These are phyloP conservation scores for Parasteatoda tepidariorum DNA, from an alignment of 1,140 invertebrate genomes.

Conservation along the genomic window DNA sequence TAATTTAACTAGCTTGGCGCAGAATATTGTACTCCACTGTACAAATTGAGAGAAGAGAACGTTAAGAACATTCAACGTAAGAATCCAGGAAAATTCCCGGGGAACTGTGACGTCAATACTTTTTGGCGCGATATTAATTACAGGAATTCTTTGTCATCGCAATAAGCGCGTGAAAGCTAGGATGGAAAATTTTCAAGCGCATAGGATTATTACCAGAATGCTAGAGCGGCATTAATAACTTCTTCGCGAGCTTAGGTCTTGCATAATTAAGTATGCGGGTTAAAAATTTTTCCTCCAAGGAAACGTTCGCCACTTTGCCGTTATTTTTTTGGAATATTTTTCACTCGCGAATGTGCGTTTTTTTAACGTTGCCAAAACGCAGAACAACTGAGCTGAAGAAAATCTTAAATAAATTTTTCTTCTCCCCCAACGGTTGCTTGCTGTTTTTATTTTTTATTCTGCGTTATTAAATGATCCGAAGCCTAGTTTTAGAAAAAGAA, in stretches of 20 bases:
- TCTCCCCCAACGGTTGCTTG: no score
- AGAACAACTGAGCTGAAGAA: no score
- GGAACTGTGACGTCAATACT: constrained; percentile 18
- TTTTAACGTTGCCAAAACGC: no score
- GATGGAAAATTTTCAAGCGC: not conserved
- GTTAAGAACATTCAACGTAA: not conserved
- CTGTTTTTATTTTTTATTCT: no score
- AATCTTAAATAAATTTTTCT: no score
- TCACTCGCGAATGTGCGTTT: no score
- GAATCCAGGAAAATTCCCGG: constrained; percentile 7
- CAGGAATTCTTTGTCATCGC: constrained; percentile 18
- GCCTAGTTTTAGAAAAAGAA: no score
- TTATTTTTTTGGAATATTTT: no score
- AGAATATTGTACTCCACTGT: not conserved
- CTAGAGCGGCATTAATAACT: not conserved
- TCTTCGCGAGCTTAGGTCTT: not conserved
- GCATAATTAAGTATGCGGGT: not conserved
- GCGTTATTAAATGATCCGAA: no score
- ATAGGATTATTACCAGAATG: not conserved
- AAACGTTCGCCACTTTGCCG: no score
- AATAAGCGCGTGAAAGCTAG: not conserved
- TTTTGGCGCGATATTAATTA: constrained; percentile 26
- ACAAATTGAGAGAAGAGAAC: not conserved
- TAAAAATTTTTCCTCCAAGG: no score
- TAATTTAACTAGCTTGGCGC: not conserved